Evolutionary conservation across 2,888 invertebrate genomes (phyloP), one percentile per base, ranked within the genome.

Genomic region (Melieria picta): DNA sequence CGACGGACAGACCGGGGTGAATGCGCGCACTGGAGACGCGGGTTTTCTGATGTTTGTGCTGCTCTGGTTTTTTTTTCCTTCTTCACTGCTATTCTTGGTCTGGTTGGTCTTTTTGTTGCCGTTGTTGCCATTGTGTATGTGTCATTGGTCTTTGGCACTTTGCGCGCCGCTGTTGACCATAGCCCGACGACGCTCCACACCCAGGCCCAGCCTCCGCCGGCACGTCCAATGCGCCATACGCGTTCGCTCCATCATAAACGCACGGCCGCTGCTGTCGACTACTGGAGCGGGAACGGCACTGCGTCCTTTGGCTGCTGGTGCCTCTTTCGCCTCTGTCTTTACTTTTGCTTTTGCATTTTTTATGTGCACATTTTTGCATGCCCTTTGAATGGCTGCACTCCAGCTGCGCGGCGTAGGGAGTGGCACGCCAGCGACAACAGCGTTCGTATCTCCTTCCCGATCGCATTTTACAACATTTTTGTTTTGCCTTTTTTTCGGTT

Each of bases 81-180:
- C 30, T 30, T 30, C 30, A 30, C 58, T 65, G 47, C 61, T 55
- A 58, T 66, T 42, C 58, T n/a, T n/a, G n/a, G n/a, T n/a, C n/a
- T n/a, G n/a, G n/a, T 66, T 66, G 48, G 11, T 30, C 43, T 66
- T 47, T 43, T 63, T 48, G n/a, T 63, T 62, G 52, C 42, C 55
- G 56, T 42, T 65, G 46, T 57, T 48, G 43, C 43, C 63, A 57
- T 50, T 64, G 63, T 42, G 45, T 45, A 55, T 63, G 58, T 66
- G 62, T 69, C 66, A 61, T 70, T 70, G 70, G 66, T 66, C 73
- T 70, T 73, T 67, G 70, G n/a, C 43, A 43, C 30, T 52, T 60
- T 43, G 13, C n/a, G 50, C 7, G 50, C 50, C 11, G 9, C 52
- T 5, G 52, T 13, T 16, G 58, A 48, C 60, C 60, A 57, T 58